Base-by-base conservation (phyloP, 2,888 invertebrate genomes). In the Octodonta nipae region DNA sequence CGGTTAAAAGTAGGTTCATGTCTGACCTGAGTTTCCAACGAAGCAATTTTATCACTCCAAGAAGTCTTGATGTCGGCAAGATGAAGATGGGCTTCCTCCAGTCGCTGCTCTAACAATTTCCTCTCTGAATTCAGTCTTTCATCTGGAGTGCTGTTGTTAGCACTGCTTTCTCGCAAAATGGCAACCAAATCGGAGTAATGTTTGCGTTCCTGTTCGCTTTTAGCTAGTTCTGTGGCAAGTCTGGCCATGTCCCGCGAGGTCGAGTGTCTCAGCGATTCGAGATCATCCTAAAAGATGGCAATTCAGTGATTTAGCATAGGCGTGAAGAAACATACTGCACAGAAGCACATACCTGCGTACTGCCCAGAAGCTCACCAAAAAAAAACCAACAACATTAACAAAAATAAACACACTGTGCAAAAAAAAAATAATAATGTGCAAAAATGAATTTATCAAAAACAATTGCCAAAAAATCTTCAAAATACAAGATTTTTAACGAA, bases 21-120 rank as follows among this genome's bases (percentile, higher is more conserved):
- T 11, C n/a, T 37, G 52, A 84, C 81, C 73, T 91, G 89, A n/a
- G 85, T 85, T 58, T 91, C 89, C 24, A 89, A 63, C 1, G 82
- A 77, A 10, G 85, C 75, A 47, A 89, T 89, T 59, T 88, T 87
- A 8, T 84, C 82, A 50, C 87, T 88, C 89, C 89, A 89, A 0
- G 84, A 83, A 1, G 84, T 83, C 58, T 91, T 89, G 43, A 89
- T 85, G 50, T 89, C 87, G 0, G 83, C 79, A 16, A 89, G 64
- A 57, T 89, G 88, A 52, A 87, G 69, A 55, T 87, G 80, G 0
- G 86, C 76, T 53, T 89, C 89, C 47, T 85, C 82, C 35, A 89
- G 60, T 48, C 83, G 77, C 38, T 83, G 72, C 42, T 84, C 79
- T 15, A 88, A 64, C 13, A 82, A 56, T 41, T 71, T 71, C 31